Conservation (phyloP, 92 coral and sea anemone genomes). For the Paramuricea clavata region DNA sequence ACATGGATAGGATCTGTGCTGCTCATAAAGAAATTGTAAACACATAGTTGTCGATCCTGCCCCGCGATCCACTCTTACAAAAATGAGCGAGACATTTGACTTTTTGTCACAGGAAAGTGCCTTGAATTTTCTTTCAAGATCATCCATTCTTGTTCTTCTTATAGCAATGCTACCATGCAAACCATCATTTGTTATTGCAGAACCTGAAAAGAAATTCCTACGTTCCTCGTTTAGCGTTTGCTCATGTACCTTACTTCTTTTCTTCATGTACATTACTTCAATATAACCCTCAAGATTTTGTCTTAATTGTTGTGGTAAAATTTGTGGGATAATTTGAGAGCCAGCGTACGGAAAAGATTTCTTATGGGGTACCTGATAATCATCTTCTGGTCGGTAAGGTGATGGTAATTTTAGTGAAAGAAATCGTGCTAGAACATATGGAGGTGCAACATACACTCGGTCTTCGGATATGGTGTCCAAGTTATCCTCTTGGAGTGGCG, state of each 20-base stretch:
- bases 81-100: constrained; percentile 37
- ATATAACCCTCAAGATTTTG: constrained; percentile 31
- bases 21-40: constrained; percentile 21
- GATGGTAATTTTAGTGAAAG: constrained; percentile 64
- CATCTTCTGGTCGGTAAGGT: constrained; percentile 78
- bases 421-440: constrained; percentile 69
- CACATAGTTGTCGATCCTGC: constrained; percentile 49
- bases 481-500: constrained; percentile 63
- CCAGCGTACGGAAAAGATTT: constrained; percentile 6
- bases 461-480: constrained; percentile 57
- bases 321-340: constrained; percentile 29
- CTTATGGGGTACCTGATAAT: constrained; percentile 73
- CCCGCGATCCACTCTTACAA: constrained; percentile 43
- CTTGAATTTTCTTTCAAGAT: constrained; percentile 14
- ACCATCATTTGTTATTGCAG: constrained; percentile 14
- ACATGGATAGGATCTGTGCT: constrained; percentile 27
- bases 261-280: constrained; percentile 41
- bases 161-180: constrained; percentile 22
- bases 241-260: background rate
- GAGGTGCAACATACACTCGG: constrained; percentile 68
- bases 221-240: background rate
- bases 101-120: background rate
- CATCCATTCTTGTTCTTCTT: constrained; percentile 10
- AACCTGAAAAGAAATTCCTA: constrained; percentile 37
- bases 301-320: constrained; percentile 21